These are phyloP conservation scores for Picus viridis DNA, from an alignment of 2,797 vertebrate genomes.

Conservation along the genomic window DNA sequence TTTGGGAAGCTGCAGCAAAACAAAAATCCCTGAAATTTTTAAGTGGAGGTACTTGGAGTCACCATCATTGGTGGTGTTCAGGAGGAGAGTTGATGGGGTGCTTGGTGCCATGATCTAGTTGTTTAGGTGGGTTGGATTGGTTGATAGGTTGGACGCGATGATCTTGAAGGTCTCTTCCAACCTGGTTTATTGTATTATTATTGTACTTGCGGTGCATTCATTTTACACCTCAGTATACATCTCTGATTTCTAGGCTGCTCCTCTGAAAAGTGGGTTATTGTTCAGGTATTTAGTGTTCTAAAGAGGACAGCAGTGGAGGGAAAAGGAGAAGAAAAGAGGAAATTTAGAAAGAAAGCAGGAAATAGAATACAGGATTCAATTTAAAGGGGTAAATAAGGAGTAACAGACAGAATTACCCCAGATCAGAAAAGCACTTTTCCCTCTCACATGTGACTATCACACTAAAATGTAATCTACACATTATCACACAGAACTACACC, in stretches of 20 bases:
- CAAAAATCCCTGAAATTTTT: constrained; percentile 13
- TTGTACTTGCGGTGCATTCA: neutral
- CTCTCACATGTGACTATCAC: neutral
- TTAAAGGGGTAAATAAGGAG: neutral
- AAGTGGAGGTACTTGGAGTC: neutral
- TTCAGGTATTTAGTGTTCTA: neutral
- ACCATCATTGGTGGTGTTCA: no score
- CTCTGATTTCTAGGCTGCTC: neutral
- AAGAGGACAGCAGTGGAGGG: neutral
- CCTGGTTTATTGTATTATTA: no score
- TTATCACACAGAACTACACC: neutral
- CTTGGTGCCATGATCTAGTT: no score
- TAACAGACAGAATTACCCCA: neutral
- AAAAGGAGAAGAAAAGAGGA: neutral
- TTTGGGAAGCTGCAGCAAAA: neutral
- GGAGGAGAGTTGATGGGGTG: no score
- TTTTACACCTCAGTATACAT: neutral
- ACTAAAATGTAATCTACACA: neutral
- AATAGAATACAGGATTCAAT: neutral
- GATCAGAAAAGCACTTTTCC: neutral
- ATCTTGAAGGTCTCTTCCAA: no score
- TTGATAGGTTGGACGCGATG: no score
- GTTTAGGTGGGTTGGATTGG: no score
- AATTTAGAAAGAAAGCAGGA: neutral
- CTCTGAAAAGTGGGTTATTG: neutral